Evolutionary conservation across 1,140 invertebrate genomes (phyloP), one percentile per base, ranked within the genome.

Genomic region (Scaptomyza hsui): DNA sequence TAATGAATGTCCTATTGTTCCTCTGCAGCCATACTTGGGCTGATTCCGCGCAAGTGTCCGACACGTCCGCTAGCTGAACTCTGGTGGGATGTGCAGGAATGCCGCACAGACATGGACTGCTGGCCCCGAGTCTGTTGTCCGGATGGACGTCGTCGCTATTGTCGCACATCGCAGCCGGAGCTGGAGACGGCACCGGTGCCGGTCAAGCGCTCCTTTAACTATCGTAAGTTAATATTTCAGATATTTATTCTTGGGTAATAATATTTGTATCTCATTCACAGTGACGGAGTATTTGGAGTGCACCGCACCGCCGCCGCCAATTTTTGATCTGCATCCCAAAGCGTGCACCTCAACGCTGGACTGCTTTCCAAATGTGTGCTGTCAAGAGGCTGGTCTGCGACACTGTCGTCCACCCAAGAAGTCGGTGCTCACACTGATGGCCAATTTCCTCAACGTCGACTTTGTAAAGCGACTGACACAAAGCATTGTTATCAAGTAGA

Each of bases 361-460:
- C 88, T 96, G 95, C 90, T 95, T 95, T 80, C 95, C 95, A 1
- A 95, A 95, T 89, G 92, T 96, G 35, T 96, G 95, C 86, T 96
- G 95, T 52, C 95, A 95, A 76, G 95, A 96, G 90, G 93, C 92
- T 13, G 94, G 94, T 1, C 93, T 93, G 60, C 94, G 94, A 72
- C 93, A 94, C 59, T 95, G 95, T 73, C 92, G 95, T 35, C 95
- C 95, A 4, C 94, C 95, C 26, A 94, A 94, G 79, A 93, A 94
- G 75, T 95, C 94, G 1, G 75, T 95, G 1, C 90, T 95, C 32
- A 92, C 94, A 3, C 89, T 95, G 39, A 91, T 95, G 56, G 93
- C 94, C 51, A 94, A 93, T 48, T 92, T 94, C 37, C 78, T 91
- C 6, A 91, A 91, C 62, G 85, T 89, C 0, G 90, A 90, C 69